phyloP scores from a whole-genome alignment of 1,140 invertebrate genomes.

The Anthonomus grandis region DNA sequence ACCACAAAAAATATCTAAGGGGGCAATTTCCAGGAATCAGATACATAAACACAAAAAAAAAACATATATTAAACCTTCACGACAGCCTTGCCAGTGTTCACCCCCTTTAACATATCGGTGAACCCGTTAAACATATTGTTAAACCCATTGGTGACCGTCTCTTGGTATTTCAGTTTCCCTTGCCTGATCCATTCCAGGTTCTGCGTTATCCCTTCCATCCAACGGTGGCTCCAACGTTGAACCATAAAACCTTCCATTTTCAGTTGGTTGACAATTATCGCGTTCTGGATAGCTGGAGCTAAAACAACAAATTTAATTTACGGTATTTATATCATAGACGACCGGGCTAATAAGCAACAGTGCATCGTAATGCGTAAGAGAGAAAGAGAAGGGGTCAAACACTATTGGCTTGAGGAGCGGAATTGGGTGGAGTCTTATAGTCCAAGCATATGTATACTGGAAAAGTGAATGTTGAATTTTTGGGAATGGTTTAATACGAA shows the following conservation, averaged over 20 bases:
- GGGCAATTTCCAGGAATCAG: no score
- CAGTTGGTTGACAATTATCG: slow-evolving; percentile 50
- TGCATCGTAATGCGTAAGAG: no score
- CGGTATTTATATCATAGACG: no score
- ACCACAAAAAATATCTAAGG: background rate
- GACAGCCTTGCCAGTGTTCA: slow-evolving; percentile 63
- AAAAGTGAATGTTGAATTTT: no score
- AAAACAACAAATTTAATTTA: no score
- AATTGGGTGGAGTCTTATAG: no score
- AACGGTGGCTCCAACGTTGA: slow-evolving; percentile 54
- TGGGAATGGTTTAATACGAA: no score
- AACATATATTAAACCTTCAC: slow-evolving; percentile 43
- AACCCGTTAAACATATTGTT: slow-evolving; percentile 64
- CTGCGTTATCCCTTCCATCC: slow-evolving; percentile 57
- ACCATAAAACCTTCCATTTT: slow-evolving; percentile 65
- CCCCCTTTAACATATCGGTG: slow-evolving; percentile 58
- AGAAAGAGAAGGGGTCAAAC: no score
- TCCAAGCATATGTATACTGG: no score
- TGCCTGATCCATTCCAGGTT: slow-evolving; percentile 56
- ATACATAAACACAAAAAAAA: no score
- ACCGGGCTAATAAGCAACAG: no score
- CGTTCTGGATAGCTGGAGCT: slow-evolving; percentile 30
- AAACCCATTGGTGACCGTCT: slow-evolving; percentile 62
- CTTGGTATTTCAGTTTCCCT: slow-evolving; percentile 60
- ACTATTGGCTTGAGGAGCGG: no score